Base-by-base conservation (phyloP, 2,888 invertebrate species). In the Lucinisca nassula region DNA sequence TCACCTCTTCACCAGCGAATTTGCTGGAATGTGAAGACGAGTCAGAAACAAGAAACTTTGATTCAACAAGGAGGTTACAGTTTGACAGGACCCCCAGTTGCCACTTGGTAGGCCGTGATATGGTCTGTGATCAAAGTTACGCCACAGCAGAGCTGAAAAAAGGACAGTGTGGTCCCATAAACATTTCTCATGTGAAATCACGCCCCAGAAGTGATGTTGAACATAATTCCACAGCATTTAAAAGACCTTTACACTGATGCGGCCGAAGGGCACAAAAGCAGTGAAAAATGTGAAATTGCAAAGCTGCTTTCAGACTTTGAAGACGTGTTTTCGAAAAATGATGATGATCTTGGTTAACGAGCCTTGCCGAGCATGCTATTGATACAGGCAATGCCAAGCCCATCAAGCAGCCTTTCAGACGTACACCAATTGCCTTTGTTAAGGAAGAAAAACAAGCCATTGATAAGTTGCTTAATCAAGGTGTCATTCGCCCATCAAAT, bases 311-410 rank as follows among this genome's bases (percentile, higher is more conserved):
- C 17, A 12, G 75, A 82, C 3, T 83, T 72, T 55, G 61, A 72
- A 27, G 80, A 80, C 30, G 30, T 83, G 30, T 87, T 87, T 32
- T 76, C 74, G 17, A 79, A 79, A 72, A 14, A 79, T 84, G 79
- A 85, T 14, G 38, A 35, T 72, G 82, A 84, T 76, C 30, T 85
- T 17, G 79, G 88, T 2, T 17, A 35, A 85, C 82, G 30, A 51
- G 70, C 35, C 27, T 84, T 30, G 74, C 67, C 14, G 79, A 88
- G 51, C 81, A 84, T 32, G 21, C 14, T 0, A 84, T 84, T 75
- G 87, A 87, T 55, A 81, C 78, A 14, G 82, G 82, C 14, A 45
- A 87, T 70, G 35, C 81, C 21, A 82, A 61, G 37, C 88, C 84
- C 0, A 35, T 85, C n/a, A 82, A 82, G 51, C 79, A 85, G 40